Evolutionary conservation across 64 coral and sea anemone species (phyloP).

Genomic region (Dendronephthya gigantea): DNA sequence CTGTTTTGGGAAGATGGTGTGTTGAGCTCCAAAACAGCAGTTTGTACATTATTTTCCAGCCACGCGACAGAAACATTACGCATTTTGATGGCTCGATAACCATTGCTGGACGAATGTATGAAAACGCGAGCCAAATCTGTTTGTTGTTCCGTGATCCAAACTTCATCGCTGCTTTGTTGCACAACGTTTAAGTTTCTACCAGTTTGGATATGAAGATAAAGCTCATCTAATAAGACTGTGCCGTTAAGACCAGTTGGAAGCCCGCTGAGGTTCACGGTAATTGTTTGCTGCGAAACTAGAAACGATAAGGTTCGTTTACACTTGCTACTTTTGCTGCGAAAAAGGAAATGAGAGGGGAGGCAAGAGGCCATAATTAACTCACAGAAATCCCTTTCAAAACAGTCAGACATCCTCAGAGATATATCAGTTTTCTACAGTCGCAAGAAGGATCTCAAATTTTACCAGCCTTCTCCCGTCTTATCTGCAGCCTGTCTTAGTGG

Average conservation of each 20-base stretch:
- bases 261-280: neutral
- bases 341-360: too few species aligned
- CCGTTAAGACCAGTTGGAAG: neutral
- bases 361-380: too few species aligned
- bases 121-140: neutral
- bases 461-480: too few species aligned
- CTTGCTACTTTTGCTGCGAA: too few species aligned
- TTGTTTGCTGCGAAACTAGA: neutral
- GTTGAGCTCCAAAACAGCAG: neutral
- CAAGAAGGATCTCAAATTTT: too few species aligned
- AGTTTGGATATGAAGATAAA: neutral
- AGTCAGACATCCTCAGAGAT: too few species aligned
- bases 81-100: neutral
- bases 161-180: neutral
- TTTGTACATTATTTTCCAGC: neutral
- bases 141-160: neutral
- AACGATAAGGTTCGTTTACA: too few species aligned
- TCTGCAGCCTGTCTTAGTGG: too few species aligned
- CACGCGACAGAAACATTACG: neutral
- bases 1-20: neutral
- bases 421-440: too few species aligned
- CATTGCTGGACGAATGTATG: neutral
- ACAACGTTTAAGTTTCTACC: neutral
- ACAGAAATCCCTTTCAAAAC: too few species aligned
- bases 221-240: neutral